Evolutionary conservation across 2,888 invertebrate species (phyloP).

Genomic region (Dascillus cervinus): DNA sequence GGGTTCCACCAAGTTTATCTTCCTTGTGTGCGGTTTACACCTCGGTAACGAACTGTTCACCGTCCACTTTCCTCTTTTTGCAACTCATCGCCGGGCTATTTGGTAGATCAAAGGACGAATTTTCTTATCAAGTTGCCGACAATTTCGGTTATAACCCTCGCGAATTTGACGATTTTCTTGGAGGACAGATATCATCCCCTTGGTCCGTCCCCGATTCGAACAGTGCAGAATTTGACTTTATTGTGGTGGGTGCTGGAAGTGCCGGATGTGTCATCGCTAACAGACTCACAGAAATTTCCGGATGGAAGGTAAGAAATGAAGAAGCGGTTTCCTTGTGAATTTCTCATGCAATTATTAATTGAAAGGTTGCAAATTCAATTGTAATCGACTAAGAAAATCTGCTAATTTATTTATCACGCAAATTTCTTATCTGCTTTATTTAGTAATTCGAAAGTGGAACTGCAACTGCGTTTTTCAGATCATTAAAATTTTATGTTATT

Average conservation of each 20-base stretch:
- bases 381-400: too few species aligned
- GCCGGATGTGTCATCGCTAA: conserved; percentile 62
- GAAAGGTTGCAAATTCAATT: too few species aligned
- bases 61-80: conserved; percentile 52
- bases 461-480: too few species aligned
- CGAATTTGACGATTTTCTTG: neutral
- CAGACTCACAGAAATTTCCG: conserved; percentile 52
- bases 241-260: conserved; percentile 59
- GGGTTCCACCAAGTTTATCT: conserved; percentile 52
- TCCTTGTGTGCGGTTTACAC: conserved; percentile 47
- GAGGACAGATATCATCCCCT: too few species aligned
- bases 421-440: too few species aligned
- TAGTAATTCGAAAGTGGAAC: too few species aligned
- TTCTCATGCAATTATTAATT: too few species aligned
- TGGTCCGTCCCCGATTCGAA: neutral
- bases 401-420: too few species aligned
- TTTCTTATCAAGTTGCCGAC: conserved; percentile 3
- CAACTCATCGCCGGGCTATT: conserved; percentile 51
- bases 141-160: neutral
- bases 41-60: conserved; percentile 52
- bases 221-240: conserved; percentile 50
- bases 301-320: conserved; percentile 56
- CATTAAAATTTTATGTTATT: too few species aligned
- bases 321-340: too few species aligned
- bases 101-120: conserved; percentile 45